Conservation (phyloP, 2,797 vertebrate genomes). For the Pangasius mekongensis region DNA sequence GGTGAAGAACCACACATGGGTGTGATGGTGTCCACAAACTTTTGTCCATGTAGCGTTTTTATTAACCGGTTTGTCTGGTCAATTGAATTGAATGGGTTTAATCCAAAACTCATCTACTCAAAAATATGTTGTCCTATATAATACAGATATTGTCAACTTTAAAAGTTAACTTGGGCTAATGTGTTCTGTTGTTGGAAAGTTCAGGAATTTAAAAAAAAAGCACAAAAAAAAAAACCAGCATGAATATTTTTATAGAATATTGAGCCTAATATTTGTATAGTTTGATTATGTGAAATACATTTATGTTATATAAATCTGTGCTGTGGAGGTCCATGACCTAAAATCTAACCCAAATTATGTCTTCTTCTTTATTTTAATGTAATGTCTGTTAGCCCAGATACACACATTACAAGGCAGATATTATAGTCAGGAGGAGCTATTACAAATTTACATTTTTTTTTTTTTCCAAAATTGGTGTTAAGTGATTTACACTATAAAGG, state of each 20-base stretch:
- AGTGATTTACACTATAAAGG: background rate
- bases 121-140: background rate
- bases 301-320: background rate
- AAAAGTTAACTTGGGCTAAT: background rate
- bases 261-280: background rate
- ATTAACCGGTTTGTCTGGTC: background rate
- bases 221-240: background rate
- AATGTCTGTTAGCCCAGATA: background rate
- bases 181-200: background rate
- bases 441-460: background rate
- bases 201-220: background rate
- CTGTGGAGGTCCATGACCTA: background rate
- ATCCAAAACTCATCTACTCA: background rate
- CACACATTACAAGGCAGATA: background rate
- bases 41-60: background rate
- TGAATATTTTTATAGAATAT: background rate
- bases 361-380: background rate
- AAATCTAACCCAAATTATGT: background rate
- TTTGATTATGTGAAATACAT: background rate
- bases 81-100: background rate
- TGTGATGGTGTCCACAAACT: background rate
- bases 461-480: background rate
- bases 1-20: background rate
- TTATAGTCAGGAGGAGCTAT: background rate
- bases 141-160: background rate